Evolutionary conservation across 2,797 vertebrate genomes (phyloP).

Genomic region (Protonibea diacanthus): DNA sequence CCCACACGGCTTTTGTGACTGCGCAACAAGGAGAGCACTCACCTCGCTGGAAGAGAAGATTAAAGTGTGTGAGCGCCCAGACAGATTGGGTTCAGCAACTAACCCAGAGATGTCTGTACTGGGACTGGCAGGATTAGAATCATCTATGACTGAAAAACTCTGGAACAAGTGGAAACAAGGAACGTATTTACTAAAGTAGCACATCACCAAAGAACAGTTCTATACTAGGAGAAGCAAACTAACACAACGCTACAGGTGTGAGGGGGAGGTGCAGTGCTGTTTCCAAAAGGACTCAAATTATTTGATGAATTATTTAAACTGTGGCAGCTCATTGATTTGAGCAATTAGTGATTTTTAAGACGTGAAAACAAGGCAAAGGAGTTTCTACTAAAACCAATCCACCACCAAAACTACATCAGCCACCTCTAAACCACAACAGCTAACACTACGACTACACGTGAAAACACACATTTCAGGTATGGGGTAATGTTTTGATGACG

Average conservation of each 20-base stretch:
- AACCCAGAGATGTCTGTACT: constrained; percentile 93
- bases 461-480: constrained; percentile 56
- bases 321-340: constrained; percentile 34
- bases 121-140: constrained; percentile 91
- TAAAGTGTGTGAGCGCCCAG: constrained; percentile 96
- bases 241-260: constrained; percentile 27
- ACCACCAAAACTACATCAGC: constrained; percentile 59
- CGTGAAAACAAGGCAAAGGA: constrained; percentile 15
- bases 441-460: constrained; percentile 32
- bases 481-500: constrained; percentile 62
- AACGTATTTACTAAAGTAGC: constrained; percentile 81
- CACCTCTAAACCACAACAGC: constrained; percentile 48
- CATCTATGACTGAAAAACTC: constrained; percentile 96
- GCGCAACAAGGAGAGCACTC: constrained; percentile 88
- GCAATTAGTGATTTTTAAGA: constrained; percentile 29
- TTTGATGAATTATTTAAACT: constrained; percentile 22
- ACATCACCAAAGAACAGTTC: constrained; percentile 64
- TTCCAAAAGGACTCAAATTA: not conserved
- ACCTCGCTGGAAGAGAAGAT: constrained; percentile 98
- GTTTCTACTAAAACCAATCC: constrained; percentile 33
- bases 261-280: constrained; percentile 8
- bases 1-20: constrained; percentile 78
- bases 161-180: constrained; percentile 94
- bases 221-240: constrained; percentile 44
- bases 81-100: constrained; percentile 94